Percentiles rank a stretch among this genome's conserved stretches.
These are phyloP conservation scores for Xiphias gladius DNA, from an alignment of 2,113 vertebrate genomes.

Conservation along the genomic window DNA sequence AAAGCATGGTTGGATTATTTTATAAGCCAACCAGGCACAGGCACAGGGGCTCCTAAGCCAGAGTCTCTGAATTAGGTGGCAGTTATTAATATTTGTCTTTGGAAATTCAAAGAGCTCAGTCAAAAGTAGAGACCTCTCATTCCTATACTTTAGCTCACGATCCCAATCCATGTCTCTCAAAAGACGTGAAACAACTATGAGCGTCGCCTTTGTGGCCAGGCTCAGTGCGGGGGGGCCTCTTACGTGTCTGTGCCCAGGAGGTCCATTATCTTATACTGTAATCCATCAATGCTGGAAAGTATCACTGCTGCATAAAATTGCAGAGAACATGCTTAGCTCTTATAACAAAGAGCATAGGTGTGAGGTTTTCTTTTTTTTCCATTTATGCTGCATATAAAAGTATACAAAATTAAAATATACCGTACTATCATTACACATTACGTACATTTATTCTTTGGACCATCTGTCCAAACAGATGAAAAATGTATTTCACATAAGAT, in stretches of 20 bases:
- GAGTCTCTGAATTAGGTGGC: neutral
- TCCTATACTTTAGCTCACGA: neutral
- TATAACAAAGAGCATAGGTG: conserved; percentile 51
- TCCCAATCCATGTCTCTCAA: neutral
- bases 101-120: too few species aligned
- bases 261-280: neutral
- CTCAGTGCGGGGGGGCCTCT: neutral
- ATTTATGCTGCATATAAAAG: conserved; percentile 47
- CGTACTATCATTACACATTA: conserved; percentile 3
- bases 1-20: neutral
- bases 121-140: neutral
- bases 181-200: neutral
- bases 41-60: neutral
- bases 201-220: too few species aligned
- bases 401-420: conserved; percentile 58
- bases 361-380: conserved; percentile 1
- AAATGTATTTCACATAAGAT: neutral
- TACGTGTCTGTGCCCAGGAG: neutral
- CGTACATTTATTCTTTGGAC: conserved; percentile 11
- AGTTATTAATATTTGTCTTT: neutral
- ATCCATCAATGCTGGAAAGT: conserved; percentile 7
- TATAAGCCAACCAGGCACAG: neutral
- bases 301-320: conserved; percentile 60
- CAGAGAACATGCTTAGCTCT: conserved; percentile 56
- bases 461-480: conserved; percentile 21